Conservation (phyloP, 2,888 invertebrate species). For the Microctonus hyperodae region DNA sequence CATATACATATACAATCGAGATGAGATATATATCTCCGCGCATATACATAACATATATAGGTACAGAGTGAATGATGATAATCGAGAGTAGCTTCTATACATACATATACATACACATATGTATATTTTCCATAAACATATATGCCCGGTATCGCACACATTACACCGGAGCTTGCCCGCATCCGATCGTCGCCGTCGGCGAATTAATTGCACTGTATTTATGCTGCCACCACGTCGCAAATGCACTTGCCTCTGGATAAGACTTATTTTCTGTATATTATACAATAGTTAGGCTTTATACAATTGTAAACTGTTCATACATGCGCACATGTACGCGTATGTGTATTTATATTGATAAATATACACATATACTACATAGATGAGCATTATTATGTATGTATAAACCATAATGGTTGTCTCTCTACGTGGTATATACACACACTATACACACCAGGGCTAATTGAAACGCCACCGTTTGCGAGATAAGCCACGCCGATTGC, state of each 20-base stretch:
- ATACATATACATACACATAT: not conserved
- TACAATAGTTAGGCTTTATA: not conserved
- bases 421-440: conserved; percentile 7
- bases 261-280: not conserved
- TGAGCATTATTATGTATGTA: not conserved
- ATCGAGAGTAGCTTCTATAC: not conserved
- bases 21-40: too few species aligned
- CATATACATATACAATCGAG: too few species aligned
- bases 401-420: conserved; percentile 6
- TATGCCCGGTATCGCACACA: conserved; percentile 9
- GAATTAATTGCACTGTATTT: conserved; percentile 60
- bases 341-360: conserved; percentile 9
- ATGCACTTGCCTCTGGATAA: conserved; percentile 24
- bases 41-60: too few species aligned
- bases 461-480: conserved; percentile 54
- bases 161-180: conserved; percentile 19
- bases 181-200: conserved; percentile 41
- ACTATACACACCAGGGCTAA: conserved; percentile 45
- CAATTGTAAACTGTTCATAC: not conserved
- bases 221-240: conserved; percentile 40
- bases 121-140: not conserved
- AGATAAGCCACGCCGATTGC: conserved; percentile 59
- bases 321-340: too few species aligned
- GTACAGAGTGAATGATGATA: not conserved
- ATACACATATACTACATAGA: not conserved